Base-by-base conservation (phyloP, 2,888 invertebrate species). In the Kuschelorhynchus macadamiae region DNA sequence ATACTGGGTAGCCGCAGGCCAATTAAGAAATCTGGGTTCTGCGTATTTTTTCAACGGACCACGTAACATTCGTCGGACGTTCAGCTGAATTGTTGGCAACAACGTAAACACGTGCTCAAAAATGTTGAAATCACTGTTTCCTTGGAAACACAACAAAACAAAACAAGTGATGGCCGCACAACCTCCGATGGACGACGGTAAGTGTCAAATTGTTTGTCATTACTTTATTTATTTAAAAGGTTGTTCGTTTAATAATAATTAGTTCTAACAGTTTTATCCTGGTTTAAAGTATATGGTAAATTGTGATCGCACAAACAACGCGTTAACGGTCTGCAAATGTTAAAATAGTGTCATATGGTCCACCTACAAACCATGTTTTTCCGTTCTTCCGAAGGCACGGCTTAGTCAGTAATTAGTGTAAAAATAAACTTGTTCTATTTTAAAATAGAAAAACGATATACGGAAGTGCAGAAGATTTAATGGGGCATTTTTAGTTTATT, bases 111-210 rank as follows among this genome's bases (percentile, higher is more conserved):
- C 74, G 72, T 74, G 75, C 67, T 72, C 71, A 11, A 61, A 67
- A 64, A 77, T 78, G 77, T 77, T 78, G 71, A 77, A 76, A 76
- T 77, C 78, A 71, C 72, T 79, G 82, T 83, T 82, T 78, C 81
- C 82, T 81, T 82, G 82, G 82, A 81, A 80, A 82, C 81, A 82
- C 81, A 81, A 80, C 79, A 81, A 81, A 80, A 80, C 76, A 75
- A 75, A 76, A 75, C 75, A 78, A 76, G 79, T 77, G 76, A 77
- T 79, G 75, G 78, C 79, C 73, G 78, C 79, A 73, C 79, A 78
- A 76, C 73, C 77, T 75, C 78, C 77, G 73, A 80, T 81, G 81
- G 80, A 80, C 65, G 78, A 77, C 77, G 81, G 81, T 81, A 71
- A 74, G 76, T 77, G 72, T 67, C 72, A 71, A 71, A 59, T 18